Evolutionary conservation across 2,113 vertebrate genomes (phyloP).

Genomic region (Irena cyanogastra): DNA sequence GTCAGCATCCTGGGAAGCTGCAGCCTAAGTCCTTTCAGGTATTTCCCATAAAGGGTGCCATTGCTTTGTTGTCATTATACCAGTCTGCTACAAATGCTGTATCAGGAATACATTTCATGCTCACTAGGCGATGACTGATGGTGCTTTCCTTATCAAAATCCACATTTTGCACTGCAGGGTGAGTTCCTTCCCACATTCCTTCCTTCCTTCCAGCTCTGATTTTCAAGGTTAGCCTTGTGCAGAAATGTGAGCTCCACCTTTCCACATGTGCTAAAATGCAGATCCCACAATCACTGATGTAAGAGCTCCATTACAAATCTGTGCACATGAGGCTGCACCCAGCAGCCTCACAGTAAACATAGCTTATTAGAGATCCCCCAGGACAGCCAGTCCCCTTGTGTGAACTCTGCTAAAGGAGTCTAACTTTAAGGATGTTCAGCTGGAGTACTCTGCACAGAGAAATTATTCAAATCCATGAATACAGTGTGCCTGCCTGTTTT

Average conservation of each 20-base stretch:
- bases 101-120: neutral
- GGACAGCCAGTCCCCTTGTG: neutral
- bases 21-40: neutral
- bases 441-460: neutral
- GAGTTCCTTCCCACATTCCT: neutral
- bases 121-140: neutral
- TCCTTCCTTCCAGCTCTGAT: neutral
- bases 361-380: neutral
- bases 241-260: neutral
- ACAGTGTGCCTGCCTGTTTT: neutral
- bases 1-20: neutral
- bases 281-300: neutral
- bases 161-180: neutral
- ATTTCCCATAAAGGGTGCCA: neutral
- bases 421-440: neutral
- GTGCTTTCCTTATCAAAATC: neutral
- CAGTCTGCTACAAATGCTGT: rapidly evolving
- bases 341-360: neutral
- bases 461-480: neutral
- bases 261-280: neutral
- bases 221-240: neutral
- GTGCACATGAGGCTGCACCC: neutral
- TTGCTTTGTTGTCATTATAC: neutral
- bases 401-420: neutral
- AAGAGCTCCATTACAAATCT: neutral